A percentile compares a stretch with the other conserved stretches of the same genome.
Evolutionary conservation across 2,888 invertebrate genomes (phyloP).

Genomic region (Melanostoma mellinum): DNA sequence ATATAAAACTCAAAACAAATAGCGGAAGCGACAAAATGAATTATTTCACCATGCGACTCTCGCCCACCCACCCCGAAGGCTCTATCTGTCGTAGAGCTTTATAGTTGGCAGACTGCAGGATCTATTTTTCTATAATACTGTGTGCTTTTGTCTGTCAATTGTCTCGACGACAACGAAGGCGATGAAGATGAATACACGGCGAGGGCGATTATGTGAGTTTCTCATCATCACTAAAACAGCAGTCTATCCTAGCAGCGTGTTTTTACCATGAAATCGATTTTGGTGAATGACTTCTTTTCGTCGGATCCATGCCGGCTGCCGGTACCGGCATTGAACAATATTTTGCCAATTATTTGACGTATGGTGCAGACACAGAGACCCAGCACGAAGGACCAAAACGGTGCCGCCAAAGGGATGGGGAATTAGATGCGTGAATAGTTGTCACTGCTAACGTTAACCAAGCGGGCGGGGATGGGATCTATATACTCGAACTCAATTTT

Average conservation of each 20-base stretch:
- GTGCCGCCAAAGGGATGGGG: conserved; percentile 29
- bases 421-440: conserved; percentile 72
- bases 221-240: conserved; percentile 41
- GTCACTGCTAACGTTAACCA: conserved; percentile 34
- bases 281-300: conserved; percentile 16
- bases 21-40: conserved; percentile 72
- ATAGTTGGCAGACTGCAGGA: conserved; percentile 1
- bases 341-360: conserved; percentile 72
- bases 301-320: not conserved
- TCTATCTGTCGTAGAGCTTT: conserved; percentile 15
- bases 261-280: conserved; percentile 54
- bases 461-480: not conserved
- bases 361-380: conserved; percentile 57
- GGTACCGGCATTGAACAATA: conserved; percentile 30
- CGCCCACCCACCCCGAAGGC: conserved; percentile 19
- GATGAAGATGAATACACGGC: conserved; percentile 6
- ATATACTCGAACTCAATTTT: conserved; percentile 12
- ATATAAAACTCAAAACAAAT: conserved; percentile 42
- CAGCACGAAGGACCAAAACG: conserved; percentile 38
- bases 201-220: conserved; percentile 53
- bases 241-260: conserved; percentile 25
- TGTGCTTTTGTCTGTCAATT: conserved; percentile 71
- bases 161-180: conserved; percentile 53
- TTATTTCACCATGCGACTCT: conserved; percentile 53
- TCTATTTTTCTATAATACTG: conserved; percentile 15